phyloP scores from a whole-genome alignment of 2,113 vertebrate genomes.

The Gobiocypris rarus region DNA sequence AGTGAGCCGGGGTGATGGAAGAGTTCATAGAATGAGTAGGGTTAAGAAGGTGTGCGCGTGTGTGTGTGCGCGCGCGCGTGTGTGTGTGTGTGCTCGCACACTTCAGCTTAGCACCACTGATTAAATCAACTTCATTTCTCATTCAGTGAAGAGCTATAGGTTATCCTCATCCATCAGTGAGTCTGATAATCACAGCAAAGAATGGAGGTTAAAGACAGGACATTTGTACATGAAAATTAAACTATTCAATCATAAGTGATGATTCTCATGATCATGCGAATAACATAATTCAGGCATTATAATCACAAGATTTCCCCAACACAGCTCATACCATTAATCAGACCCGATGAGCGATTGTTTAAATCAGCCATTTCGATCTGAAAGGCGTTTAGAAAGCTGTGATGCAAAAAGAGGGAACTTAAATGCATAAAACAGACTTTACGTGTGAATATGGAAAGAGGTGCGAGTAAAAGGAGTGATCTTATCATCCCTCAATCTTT shows the following conservation, averaged over 20 bases:
- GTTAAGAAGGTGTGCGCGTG: conserved; percentile 53
- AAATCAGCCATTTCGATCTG: not conserved
- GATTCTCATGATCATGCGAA: not conserved
- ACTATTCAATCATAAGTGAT: conserved; percentile 6
- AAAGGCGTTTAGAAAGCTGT: not conserved
- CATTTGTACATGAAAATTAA: not conserved
- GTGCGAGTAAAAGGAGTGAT: conserved; percentile 81
- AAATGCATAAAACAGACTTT: conserved; percentile 33
- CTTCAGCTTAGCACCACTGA: conserved; percentile 55
- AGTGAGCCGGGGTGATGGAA: not conserved
- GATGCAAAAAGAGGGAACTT: conserved; percentile 20
- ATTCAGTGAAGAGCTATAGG: conserved; percentile 60
- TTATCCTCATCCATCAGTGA: conserved; percentile 59
- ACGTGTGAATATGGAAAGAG: conserved; percentile 68
- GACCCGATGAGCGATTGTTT: not conserved
- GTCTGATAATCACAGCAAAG: conserved; percentile 15
- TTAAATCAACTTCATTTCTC: conserved; percentile 69
- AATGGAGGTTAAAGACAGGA: conserved; percentile 1
- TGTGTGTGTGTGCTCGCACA: conserved; percentile 38
- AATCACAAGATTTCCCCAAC: not conserved
- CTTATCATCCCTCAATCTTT: conserved; percentile 76
- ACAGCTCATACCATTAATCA: not conserved
- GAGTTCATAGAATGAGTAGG: conserved; percentile 39
- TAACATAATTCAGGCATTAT: not conserved
- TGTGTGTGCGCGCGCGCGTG: conserved; percentile 46